A percentile compares a stretch with the other conserved stretches of the same genome.
phyloP scores from a whole-genome alignment of 2,888 invertebrate genomes.

The Trilocha varians region DNA sequence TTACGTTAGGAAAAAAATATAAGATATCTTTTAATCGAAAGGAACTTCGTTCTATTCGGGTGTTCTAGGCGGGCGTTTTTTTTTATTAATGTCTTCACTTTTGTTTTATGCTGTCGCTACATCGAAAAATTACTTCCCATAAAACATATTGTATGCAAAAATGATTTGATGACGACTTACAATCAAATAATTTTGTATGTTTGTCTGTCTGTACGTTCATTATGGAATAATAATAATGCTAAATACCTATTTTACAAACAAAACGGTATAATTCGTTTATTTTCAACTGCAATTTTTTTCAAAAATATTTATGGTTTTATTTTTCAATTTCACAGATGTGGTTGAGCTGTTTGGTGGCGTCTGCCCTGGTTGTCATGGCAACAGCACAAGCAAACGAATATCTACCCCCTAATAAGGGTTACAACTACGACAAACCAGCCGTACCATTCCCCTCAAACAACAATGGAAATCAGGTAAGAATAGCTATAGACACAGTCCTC shows the following conservation, averaged over 20 bases:
- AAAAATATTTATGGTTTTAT: background rate
- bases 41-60: too few relatives aligned
- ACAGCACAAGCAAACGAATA: conserved; percentile 82
- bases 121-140: conserved; percentile 9
- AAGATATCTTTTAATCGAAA: too few relatives aligned
- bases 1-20: too few relatives aligned
- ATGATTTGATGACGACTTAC: conserved; percentile 9
- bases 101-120: conserved; percentile 16
- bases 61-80: too few relatives aligned
- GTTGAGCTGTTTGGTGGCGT: conserved; percentile 56
- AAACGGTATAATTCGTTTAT: background rate
- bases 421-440: conserved; percentile 80
- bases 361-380: conserved; percentile 63
- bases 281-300: background rate
- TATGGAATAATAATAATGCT: background rate
- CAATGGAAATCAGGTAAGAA: conserved; percentile 33
- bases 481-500: too few relatives aligned
- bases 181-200: conserved; percentile 6
- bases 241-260: conserved; percentile 1
- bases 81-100: background rate
- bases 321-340: conserved; percentile 60
- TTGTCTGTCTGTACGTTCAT: conserved; percentile 5
- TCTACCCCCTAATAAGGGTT: conserved; percentile 82
- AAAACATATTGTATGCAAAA: conserved; percentile 27
- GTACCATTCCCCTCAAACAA: conserved; percentile 70